Base-by-base conservation (phyloP, 2,888 invertebrate species). In the Polydrusus cervinus region DNA sequence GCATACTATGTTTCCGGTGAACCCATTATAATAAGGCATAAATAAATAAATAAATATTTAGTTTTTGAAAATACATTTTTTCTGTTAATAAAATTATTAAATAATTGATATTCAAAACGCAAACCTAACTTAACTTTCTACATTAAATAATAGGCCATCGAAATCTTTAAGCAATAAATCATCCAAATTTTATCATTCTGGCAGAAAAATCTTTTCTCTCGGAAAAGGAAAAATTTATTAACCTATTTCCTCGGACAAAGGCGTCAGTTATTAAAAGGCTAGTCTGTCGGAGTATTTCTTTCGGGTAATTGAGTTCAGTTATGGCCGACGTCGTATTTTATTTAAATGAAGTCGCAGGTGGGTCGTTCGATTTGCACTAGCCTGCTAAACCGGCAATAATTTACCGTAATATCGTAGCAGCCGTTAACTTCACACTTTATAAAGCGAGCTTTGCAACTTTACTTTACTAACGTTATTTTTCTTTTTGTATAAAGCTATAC, bases 281-380 rank as follows among this genome's bases (percentile, higher is more conserved):
- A 60, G 30, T 25, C 57, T 68, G 68, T 57, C 68, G 45, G 60
- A 68, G 45, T 57, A 68, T 68, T 68, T 68, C 57, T 55, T 57
- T 68, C 60, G 43, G 60, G 64, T 60, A 68, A 68, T 68, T 60
- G 68, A 68, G 57, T 68, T 68, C 60, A 20, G 68, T 60, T 68
- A 57, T 57, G 60, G 70, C 47, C 61, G 38, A 18, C 61, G 18
- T 66, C 71, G 75, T 75, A 75, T 75, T 75, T 75, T 75, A 75
- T 60, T 70, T 66, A 75, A 75, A 75, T 71, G 71, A 70, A 75
- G 66, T 75, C 71, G 70, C 66, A 67, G 75, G 66, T 75, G 75
- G 71, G 67, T 60, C 38, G 53, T 75, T 75, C 75, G 75, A 75
- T 71, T 66, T 71, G 66, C 71, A 62, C 38, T 34, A 62, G 69